Evolutionary conservation across 2,797 vertebrate species (phyloP).

Genomic region (Triplophysa yarkandensis): DNA sequence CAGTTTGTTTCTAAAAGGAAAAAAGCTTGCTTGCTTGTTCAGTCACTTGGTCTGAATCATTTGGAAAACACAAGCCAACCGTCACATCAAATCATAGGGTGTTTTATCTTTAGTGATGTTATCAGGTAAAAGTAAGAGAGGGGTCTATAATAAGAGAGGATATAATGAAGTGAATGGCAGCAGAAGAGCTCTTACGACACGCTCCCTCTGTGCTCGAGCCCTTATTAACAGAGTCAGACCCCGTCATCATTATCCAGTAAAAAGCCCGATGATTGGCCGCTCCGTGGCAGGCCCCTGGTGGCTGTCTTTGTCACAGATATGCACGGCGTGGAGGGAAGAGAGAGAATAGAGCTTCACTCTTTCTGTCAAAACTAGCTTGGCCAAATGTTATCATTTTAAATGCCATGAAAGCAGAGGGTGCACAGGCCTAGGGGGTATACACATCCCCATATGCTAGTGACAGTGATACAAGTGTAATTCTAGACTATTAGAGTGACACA

Average conservation of each 20-base stretch:
- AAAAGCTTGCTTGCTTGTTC: background rate
- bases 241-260: slow-evolving; percentile 86
- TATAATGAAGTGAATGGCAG: slow-evolving; percentile 75
- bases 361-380: slow-evolving; percentile 88
- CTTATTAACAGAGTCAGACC: slow-evolving; percentile 75
- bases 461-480: slow-evolving; percentile 98
- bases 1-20: background rate
- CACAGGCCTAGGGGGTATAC: slow-evolving; percentile 92
- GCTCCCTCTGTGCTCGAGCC: slow-evolving; percentile 59
- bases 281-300: slow-evolving; percentile 83
- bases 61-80: slow-evolving; percentile 5
- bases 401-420: slow-evolving; percentile 90
- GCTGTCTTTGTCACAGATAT: slow-evolving; percentile 78
- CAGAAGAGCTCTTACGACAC: slow-evolving; percentile 47
- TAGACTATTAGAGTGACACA: slow-evolving; percentile 94
- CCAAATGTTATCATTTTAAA: slow-evolving; percentile 96
- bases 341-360: slow-evolving; percentile 67
- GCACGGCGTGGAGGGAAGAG: slow-evolving; percentile 73
- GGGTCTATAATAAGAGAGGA: slow-evolving; percentile 63
- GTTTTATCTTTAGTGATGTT: slow-evolving; percentile 38
- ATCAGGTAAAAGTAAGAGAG: slow-evolving; percentile 33
- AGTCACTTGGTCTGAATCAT: background rate
- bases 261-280: slow-evolving; percentile 82
- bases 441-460: slow-evolving; percentile 93
- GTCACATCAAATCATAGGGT: slow-evolving; percentile 8